phyloP scores from a whole-genome alignment of 2,888 invertebrate genomes.

The Sylvicola cinctus region DNA sequence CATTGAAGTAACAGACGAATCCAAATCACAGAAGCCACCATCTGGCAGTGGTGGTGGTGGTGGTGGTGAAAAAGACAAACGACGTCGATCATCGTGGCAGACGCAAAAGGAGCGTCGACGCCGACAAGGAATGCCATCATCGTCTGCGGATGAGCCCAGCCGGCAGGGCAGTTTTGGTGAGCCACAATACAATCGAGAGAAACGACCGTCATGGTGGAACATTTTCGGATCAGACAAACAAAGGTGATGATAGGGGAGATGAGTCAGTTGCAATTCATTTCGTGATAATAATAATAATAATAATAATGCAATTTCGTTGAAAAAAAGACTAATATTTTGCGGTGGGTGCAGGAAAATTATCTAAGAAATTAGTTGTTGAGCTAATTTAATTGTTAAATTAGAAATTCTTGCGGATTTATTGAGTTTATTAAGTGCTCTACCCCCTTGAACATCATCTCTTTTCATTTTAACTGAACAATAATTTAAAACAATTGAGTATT shows the following conservation, averaged over 20 bases:
- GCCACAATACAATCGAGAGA: constrained; percentile 31
- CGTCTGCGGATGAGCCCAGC: neutral
- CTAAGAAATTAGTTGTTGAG: too few species aligned
- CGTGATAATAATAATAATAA: too few species aligned
- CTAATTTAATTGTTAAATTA: too few species aligned
- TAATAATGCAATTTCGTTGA: too few species aligned
- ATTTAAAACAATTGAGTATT: too few species aligned
- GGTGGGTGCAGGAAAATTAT: too few species aligned
- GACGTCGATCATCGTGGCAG: constrained; percentile 23
- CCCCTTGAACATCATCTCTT: too few species aligned
- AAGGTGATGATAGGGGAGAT: constrained; percentile 28
- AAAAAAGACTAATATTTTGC: too few species aligned
- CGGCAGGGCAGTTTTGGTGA: constrained; percentile 18
- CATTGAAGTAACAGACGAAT: neutral
- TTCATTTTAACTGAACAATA: too few species aligned
- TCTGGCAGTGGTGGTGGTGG: neutral
- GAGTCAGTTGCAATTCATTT: constrained; percentile 3
- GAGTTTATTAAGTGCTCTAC: too few species aligned
- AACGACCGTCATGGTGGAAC: constrained; percentile 76
- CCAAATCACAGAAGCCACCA: neutral
- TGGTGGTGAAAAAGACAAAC: constrained; percentile 8
- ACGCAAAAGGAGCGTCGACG: constrained; percentile 24
- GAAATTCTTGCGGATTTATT: too few species aligned
- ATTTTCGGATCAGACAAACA: constrained; percentile 61
- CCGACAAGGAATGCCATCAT: constrained; percentile 14